Base-by-base conservation (phyloP, 2,797 vertebrate species). In the Dryobates pubescens region DNA sequence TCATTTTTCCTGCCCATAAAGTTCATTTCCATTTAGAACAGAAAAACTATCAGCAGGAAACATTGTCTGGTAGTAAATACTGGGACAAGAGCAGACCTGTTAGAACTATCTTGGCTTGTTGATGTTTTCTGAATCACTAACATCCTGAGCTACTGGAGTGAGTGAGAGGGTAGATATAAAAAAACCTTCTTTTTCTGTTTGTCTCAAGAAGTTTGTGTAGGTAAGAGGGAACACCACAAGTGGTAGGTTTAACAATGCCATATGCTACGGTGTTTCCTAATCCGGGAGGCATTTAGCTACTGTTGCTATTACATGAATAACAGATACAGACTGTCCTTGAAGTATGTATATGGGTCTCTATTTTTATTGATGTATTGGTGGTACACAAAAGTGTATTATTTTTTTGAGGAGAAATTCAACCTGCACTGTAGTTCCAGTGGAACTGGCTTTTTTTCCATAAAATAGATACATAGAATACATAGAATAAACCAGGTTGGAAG, bases 1-100 rank as follows among this genome's bases (percentile, higher is more conserved):
- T 96, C 93, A 92, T 3, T 94, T 93, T 73, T 94, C 94, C 92
- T 96, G 72, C 41, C 75, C 80, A 78, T 89, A 93, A 96, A 96
- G 86, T 95, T 96, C 82, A 29, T 7, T 80, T 89, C 74, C 47
- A 91, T 94, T 88, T 84, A 81, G 82, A 95, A 88, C 86, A 96
- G 78, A 65, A 70, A 81, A 90, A 32, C 91, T 91, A 94, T 84
- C 79, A 61, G 43, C 61, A 83, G 95, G 83, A 96, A 93, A 79
- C 86, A 88, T 92, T 92, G 51, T 70, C 51, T 82, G 69, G 61
- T 88, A 71, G 95, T 95, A 94, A 97, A 96, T 95, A 82, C 79
- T 88, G 49, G 45, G 34, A 72, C 76, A 95, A 77, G 36, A 86
- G 81, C 80, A 87, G 86, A 74, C 88, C 82, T 49, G 36, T 91